phyloP scores from a whole-genome alignment of 2,797 vertebrate species.

The Valencia hispanica region DNA sequence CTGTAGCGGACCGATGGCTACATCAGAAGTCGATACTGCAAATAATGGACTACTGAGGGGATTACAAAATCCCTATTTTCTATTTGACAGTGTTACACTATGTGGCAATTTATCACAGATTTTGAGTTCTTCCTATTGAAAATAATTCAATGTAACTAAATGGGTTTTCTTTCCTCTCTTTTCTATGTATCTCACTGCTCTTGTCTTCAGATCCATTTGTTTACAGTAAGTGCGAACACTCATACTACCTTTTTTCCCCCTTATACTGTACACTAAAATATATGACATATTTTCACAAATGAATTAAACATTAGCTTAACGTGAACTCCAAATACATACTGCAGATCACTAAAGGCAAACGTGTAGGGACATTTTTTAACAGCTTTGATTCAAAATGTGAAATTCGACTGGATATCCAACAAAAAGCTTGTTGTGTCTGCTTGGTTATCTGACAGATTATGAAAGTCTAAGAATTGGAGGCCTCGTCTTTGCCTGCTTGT shows the following conservation, averaged over 20 bases:
- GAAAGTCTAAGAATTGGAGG: slow-evolving; percentile 80
- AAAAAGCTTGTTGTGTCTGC: neutral
- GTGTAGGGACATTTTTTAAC: too few relatives aligned
- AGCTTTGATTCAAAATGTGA: neutral
- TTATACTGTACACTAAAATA: neutral
- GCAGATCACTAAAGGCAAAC: neutral
- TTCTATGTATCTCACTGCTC: neutral
- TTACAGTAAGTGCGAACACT: slow-evolving; percentile 77
- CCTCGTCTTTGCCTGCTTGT: slow-evolving; percentile 67
- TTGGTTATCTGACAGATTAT: slow-evolving; percentile 73
- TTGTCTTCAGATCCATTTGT: slow-evolving; percentile 73
- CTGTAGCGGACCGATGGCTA: neutral
- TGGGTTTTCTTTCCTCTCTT: slow-evolving; percentile 2
- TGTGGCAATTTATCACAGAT: neutral
- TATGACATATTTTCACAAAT: neutral
- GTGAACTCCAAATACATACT: neutral
- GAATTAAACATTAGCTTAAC: neutral
- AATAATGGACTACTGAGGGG: neutral
- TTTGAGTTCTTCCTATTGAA: neutral
- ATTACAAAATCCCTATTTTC: too few relatives aligned
- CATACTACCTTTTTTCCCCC: neutral
- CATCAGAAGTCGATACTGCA: neutral
- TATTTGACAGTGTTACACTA: neutral
- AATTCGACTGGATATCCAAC: neutral
- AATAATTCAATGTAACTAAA: neutral